A percentile compares a stretch with the other conserved stretches of the same genome.
These are phyloP conservation scores for Machimus rusticus DNA, from an alignment of 2,888 invertebrate genomes.

Conservation along the genomic window DNA sequence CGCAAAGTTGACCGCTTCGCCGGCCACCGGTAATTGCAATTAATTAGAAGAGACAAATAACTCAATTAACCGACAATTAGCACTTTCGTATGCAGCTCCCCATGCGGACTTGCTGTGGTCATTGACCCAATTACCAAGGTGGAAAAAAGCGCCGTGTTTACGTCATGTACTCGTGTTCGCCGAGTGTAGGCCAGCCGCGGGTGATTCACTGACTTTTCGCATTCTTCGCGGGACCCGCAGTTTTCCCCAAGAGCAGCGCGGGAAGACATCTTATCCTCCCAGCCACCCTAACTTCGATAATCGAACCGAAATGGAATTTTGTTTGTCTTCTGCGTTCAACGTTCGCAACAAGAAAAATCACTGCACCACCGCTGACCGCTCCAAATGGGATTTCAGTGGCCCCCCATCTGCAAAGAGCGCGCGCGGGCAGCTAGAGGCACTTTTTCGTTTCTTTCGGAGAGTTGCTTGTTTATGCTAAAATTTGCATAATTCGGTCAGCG, in stretches of 20 bases:
- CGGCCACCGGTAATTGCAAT: not conserved
- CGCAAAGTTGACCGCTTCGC: not conserved
- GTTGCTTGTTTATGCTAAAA: slow-evolving; percentile 22
- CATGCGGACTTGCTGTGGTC: not conserved
- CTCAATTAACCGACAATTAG: not conserved
- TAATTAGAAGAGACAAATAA: not conserved
- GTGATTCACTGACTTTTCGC: slow-evolving; percentile 20
- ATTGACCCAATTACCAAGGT: not conserved
- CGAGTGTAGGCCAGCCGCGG: not conserved
- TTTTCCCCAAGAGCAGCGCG: not conserved
- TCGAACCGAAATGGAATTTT: not conserved
- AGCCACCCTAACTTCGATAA: not conserved
- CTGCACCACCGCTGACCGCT: not conserved
- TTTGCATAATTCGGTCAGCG: slow-evolving; percentile 38
- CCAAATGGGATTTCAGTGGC: not conserved
- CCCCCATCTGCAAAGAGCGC: not conserved
- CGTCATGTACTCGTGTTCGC: not conserved
- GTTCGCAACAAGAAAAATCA: not conserved
- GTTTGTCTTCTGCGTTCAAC: not conserved
- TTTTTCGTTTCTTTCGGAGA: slow-evolving; percentile 6
- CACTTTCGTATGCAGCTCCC: not conserved
- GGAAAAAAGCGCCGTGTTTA: not conserved
- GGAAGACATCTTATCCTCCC: not conserved
- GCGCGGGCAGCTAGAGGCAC: not conserved
- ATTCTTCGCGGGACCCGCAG: not conserved